Evolutionary conservation across 2,797 vertebrate species (phyloP), one percentile per base, ranked within the genome.

Genomic region (Argentina silus): DNA sequence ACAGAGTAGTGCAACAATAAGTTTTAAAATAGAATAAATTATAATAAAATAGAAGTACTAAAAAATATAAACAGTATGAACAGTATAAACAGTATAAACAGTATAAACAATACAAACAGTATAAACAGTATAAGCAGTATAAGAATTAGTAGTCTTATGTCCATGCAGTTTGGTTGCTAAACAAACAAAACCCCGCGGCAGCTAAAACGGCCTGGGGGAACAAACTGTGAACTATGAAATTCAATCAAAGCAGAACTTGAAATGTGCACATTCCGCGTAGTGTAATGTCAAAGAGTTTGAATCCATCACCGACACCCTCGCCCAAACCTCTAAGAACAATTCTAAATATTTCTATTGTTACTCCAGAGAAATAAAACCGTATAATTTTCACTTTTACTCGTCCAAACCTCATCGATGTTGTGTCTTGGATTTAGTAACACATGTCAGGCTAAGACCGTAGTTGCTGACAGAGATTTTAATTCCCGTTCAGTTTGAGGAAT

Each of bases 401-500:
- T 59, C 53, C 15, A 75, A 70, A 56, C 21, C 12, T 12, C 6
- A 10, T 7, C 7, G n/a, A 42, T 67, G 53, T 73, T 65, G 21
- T 77, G 7, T 70, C 27, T 53, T 53, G 6, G 56, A 7, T 36
- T 56, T 0, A 19, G 64, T 42, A 56, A 69, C 36, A 44, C 60
- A 23, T 66, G 3, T 42, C 42, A 69, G 10, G 15, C 57, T 55
- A 23, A n/a, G 8, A 15, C 21, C 45, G 11, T 21, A 60, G 15
- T 45, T 36, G 36, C 21, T 67, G 45, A 27, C 65, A 27, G 17
- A 9, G 1, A 67, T 19, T 70, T 42, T 62, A 50, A 11, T 1
- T 14, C n/a, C 14, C 17, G 6, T 57, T 45, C 15, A 53, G 59
- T 59, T 42, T 59, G 21, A 19, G 19, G 9, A 59, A 67, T 2